These are phyloP conservation scores for Geophilus truncorum DNA, from an alignment of 2,888 invertebrate species.

Conservation along the genomic window DNA sequence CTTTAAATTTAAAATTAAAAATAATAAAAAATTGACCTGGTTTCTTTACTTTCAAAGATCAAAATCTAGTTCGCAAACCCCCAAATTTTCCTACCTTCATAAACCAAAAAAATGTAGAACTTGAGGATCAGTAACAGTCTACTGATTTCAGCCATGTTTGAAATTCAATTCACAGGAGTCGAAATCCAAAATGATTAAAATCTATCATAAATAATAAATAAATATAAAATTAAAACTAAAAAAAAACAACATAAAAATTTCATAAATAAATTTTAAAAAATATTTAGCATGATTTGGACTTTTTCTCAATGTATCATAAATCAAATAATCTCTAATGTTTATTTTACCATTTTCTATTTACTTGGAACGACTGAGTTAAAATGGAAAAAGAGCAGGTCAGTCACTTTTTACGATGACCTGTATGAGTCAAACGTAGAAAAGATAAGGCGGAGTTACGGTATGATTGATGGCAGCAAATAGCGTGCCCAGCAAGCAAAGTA, in stretches of 20 bases:
- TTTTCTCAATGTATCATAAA: neutral
- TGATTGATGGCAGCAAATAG: neutral
- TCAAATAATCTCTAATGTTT: too few species aligned
- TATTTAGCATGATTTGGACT: neutral
- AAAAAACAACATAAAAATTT: neutral
- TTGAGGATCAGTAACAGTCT: constrained; percentile 33
- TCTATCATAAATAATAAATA: neutral
- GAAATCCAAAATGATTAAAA: neutral
- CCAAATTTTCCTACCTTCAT: too few species aligned
- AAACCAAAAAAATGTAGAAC: constrained; percentile 34
- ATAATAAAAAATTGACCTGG: too few species aligned
- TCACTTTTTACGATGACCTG: neutral
- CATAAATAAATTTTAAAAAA: neutral
- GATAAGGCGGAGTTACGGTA: neutral
- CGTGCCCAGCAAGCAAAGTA: neutral
- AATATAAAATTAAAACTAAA: neutral
- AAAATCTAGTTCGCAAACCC: too few species aligned
- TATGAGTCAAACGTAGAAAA: neutral
- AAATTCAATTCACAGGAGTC: neutral
- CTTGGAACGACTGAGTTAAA: too few species aligned
- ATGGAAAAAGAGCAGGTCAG: neutral
- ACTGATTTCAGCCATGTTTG: constrained; percentile 33
- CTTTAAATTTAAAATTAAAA: neutral
- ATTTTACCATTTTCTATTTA: too few species aligned
- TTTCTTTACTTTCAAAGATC: neutral